Base-by-base conservation (phyloP, 2,888 invertebrate genomes). In the Galerucella calmariensis region DNA sequence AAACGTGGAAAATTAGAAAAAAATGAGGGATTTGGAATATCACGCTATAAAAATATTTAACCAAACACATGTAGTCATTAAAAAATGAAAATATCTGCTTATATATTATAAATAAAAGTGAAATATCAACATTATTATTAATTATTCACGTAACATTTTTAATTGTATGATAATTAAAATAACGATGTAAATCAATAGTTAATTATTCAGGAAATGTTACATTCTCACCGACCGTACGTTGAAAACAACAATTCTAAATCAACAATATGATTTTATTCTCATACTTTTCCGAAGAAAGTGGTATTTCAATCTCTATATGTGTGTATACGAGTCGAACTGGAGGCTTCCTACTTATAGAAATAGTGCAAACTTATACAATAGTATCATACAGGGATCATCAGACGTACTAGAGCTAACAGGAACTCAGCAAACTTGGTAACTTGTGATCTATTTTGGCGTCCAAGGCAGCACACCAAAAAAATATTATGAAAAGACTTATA, bases 221-320 rank as follows among this genome's bases (percentile, higher is more conserved):
- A 27, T 59, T 59, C 59, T 14, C 24, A 11, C 59, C 59, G 11
- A 24, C 59, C 4, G n/a, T 8, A 5, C 16, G 59, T 20, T 59
- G 59, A 59, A 24, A 59, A 59, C 59, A 59, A 59, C 35, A 41
- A 41, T 59, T 59, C 59, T 59, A 5, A 12, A 11, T 12, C 6
- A 59, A 59, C 59, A 59, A 59, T 59, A 59, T 59, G 59, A 27
- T 27, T 59, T 59, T 11, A 59, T 59, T 59, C 59, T 27, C 59
- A 59, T 27, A 27, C 27, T 20, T 59, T 59, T 59, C 24, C 12
- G 24, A 24, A 59, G 35, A 41, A 41, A 41, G 35, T 41, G 8
- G 8, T 41, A 41, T 41, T 62, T 62, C 12, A 14, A 35, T 27
- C 35, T 62, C 35, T 35, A 35, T 35, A 41, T 41, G 6, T 35